Evolutionary conservation across 2,797 vertebrate species (phyloP).

Genomic region (Anguilla marmorata): DNA sequence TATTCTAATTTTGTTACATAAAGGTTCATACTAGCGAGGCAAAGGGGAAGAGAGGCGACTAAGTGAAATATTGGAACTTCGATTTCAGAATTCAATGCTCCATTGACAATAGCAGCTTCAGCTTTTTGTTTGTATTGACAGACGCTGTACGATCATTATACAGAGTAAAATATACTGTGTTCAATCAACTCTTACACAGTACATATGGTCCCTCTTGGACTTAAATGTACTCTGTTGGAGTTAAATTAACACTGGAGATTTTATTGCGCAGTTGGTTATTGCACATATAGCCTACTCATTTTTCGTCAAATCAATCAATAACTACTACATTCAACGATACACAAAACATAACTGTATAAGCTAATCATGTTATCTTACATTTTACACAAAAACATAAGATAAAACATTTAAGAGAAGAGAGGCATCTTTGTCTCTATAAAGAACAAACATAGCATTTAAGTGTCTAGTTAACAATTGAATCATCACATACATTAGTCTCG

Average conservation of each 20-base stretch:
- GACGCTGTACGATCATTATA: background rate
- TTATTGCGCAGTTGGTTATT: background rate
- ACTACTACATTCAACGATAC: background rate
- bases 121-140: background rate
- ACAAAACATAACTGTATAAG: background rate
- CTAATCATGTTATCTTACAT: background rate
- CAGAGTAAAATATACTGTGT: background rate
- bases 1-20: constrained; percentile 73
- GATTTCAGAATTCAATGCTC: background rate
- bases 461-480: background rate
- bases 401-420: background rate
- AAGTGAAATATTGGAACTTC: background rate
- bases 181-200: background rate
- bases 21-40: constrained; percentile 73
- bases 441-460: background rate
- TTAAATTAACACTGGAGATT: background rate
- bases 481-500: background rate
- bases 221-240: background rate
- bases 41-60: constrained; percentile 29
- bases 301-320: background rate
- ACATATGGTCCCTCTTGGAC: background rate
- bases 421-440: background rate
- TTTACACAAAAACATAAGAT: background rate
- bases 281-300: background rate
- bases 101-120: background rate